Percentiles rank a stretch among this genome's conserved stretches.
Evolutionary conservation across 1,140 invertebrate genomes (phyloP).

Genomic region (Coelopa frigida): DNA sequence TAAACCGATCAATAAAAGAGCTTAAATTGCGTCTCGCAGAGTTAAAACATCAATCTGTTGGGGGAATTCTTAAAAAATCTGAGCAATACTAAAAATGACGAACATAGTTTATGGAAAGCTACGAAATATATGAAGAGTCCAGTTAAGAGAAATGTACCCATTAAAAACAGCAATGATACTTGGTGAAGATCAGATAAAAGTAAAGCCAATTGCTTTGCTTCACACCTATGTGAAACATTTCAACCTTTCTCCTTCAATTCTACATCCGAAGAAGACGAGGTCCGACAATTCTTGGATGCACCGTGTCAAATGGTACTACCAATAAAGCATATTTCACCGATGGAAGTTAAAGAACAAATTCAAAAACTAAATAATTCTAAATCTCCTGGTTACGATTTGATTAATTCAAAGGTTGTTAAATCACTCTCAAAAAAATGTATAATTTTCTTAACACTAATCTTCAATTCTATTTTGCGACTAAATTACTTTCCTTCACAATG

Average conservation of each 20-base stretch:
- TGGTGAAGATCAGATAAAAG: constrained; percentile 1
- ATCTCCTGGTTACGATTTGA: constrained; percentile 5
- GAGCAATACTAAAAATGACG: background rate
- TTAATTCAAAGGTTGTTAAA: background rate
- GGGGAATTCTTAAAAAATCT: background rate
- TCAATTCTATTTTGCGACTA: background rate
- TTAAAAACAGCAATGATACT: background rate
- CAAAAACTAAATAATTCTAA: background rate
- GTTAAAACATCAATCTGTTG: background rate
- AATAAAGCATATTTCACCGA: background rate
- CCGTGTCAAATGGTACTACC: background rate
- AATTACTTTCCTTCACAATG: background rate
- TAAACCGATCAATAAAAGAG: background rate
- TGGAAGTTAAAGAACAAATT: background rate
- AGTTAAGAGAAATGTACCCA: background rate
- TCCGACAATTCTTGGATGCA: background rate
- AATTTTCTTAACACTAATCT: background rate
- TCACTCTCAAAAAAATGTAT: background rate
- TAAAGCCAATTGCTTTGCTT: background rate
- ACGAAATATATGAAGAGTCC: background rate
- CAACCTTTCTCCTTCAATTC: background rate
- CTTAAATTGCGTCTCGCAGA: background rate
- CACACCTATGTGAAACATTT: background rate
- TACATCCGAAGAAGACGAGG: background rate
- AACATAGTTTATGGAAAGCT: constrained; percentile 4